phyloP scores from a whole-genome alignment of 2,888 invertebrate genomes.

The Lathronympha strigana region DNA sequence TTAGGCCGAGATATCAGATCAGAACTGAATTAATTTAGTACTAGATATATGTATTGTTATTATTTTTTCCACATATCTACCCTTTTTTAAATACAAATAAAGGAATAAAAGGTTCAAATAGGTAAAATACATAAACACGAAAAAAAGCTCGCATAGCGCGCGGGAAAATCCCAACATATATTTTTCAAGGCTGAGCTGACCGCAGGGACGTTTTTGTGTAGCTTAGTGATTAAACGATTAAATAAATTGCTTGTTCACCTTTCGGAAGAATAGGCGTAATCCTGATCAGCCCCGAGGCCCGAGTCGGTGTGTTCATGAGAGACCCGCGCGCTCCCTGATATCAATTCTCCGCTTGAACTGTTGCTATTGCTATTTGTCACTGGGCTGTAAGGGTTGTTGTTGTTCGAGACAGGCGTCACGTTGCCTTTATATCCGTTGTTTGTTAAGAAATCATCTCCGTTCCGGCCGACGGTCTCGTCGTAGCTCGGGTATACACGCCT shows the following conservation, averaged over 20 bases:
- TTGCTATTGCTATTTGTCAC: conserved; percentile 82
- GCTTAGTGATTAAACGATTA: conserved; percentile 21
- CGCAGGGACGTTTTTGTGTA: too few species aligned
- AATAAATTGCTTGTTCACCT: conserved; percentile 70
- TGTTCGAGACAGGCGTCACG: conserved; percentile 69
- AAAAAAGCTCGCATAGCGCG: too few species aligned
- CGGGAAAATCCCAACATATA: too few species aligned
- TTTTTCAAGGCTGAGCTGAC: too few species aligned
- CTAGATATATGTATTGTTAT: too few species aligned
- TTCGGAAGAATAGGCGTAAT: conserved; percentile 88
- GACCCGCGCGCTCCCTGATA: conserved; percentile 82
- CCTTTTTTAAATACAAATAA: too few species aligned
- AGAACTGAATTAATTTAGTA: too few species aligned
- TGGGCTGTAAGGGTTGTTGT: conserved; percentile 79
- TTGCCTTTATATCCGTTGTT: conserved; percentile 77
- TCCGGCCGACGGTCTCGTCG: conserved; percentile 66
- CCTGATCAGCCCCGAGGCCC: conserved; percentile 90
- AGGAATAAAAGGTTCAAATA: too few species aligned
- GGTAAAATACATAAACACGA: too few species aligned
- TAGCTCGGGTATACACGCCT: conserved; percentile 76
- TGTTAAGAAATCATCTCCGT: conserved; percentile 73
- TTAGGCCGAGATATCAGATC: too few species aligned
- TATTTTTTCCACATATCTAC: too few species aligned
- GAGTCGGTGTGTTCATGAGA: conserved; percentile 92
- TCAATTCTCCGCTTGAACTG: conserved; percentile 80